phyloP scores from a whole-genome alignment of 2,113 vertebrate species.

The Colaptes auratus region DNA sequence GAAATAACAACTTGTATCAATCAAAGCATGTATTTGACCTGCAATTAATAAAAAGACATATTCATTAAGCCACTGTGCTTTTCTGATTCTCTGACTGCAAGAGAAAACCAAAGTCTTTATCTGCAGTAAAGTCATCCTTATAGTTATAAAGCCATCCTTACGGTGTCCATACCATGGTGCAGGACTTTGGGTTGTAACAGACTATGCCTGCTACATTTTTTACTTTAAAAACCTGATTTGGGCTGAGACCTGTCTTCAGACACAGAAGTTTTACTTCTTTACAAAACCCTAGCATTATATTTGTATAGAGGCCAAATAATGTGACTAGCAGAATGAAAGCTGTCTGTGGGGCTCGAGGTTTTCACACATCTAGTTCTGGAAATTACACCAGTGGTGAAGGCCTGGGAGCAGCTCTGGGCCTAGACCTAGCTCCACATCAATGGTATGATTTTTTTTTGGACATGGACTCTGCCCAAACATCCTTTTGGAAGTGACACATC shows the following conservation, averaged over 20 bases:
- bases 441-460: background rate
- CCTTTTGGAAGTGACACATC: conserved; percentile 23
- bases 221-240: background rate
- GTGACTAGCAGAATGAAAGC: background rate
- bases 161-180: background rate
- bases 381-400: fast-evolving
- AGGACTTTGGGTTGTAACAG: background rate
- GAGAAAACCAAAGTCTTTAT: background rate
- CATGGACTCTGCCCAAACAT: background rate
- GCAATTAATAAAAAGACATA: background rate
- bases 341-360: background rate
- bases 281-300: background rate
- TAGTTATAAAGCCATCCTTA: background rate
- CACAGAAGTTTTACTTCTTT: background rate
- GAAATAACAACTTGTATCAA: background rate
- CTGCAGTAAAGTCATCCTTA: background rate
- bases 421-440: background rate
- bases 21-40: background rate
- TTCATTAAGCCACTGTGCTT: background rate
- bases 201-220: background rate
- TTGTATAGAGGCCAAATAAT: background rate
- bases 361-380: background rate
- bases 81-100: background rate
- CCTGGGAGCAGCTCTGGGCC: background rate
- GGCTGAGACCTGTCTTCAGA: background rate